Base-by-base conservation (phyloP, 2,797 vertebrate species). In the Nannoperca australis region DNA sequence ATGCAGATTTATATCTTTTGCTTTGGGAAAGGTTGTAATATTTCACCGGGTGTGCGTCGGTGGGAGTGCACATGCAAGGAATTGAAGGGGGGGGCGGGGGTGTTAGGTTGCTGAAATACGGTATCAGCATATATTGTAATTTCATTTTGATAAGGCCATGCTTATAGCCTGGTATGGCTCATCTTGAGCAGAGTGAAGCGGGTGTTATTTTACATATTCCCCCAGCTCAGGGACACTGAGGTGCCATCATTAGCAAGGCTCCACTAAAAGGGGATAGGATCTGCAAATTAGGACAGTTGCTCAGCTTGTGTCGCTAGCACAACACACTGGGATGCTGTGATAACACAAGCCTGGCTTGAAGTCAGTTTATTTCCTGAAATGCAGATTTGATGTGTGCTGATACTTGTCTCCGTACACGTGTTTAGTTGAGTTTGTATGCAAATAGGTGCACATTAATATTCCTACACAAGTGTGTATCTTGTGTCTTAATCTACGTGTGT, bases 91-190 rank as follows among this genome's bases (percentile, higher is more conserved):
- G 81, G 79, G 73, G 56, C 69, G 75, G 51, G 70, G 38, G 63
- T 38, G 69, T 64, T 78, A 72, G 77, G 78, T 75, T 85, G 81
- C 76, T 92, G 93, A 94, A 95, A 91, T 93, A 94, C 91, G 70
- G 92, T 92, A 95, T 96, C 95, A 96, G 95, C 95, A 96, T 94
- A 95, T 96, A 96, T 95, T 95, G 93, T 95, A 96, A 96, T 96
- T 95, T 94, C 91, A 92, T 95, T 95, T 94, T 95, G 95, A 96
- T 96, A 95, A 96, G 95, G 94, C 94, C 93, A 92, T 88, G 94
- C 91, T 94, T 93, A 93, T 90, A 93, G 92, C 85, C 87, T 47
- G 83, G 81, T 85, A 88, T 84, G 88, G 88, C 81, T 92, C 90
- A 87, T 93, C 86, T 79, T 73, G 85, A 88, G 80, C 49, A 60